These are phyloP conservation scores for Nysson spinosus DNA, from an alignment of 2,888 invertebrate genomes.

Conservation along the genomic window DNA sequence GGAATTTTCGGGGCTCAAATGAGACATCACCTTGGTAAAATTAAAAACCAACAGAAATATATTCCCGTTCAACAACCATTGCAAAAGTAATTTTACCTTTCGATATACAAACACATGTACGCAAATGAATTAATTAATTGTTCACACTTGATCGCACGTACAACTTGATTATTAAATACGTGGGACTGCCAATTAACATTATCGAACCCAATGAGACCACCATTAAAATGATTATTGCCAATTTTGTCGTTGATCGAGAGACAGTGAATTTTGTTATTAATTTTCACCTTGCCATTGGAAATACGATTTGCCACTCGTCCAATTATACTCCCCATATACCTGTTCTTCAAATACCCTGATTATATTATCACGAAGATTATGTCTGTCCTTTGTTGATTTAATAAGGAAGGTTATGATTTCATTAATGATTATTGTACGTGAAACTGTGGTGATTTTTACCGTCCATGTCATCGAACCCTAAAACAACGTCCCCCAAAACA, in stretches of 20 bases:
- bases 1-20: slow-evolving; percentile 78
- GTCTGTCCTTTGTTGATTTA: no score
- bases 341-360: slow-evolving; percentile 75
- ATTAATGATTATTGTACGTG: no score
- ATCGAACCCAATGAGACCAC: slow-evolving; percentile 77
- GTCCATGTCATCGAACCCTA: slow-evolving; percentile 79
- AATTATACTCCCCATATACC: slow-evolving; percentile 80
- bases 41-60: neutral
- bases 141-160: slow-evolving; percentile 40
- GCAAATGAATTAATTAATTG: no score
- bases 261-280: slow-evolving; percentile 75
- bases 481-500: slow-evolving; percentile 78
- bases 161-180: slow-evolving; percentile 63
- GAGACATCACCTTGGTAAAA: slow-evolving; percentile 73
- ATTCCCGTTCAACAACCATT: neutral
- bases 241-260: slow-evolving; percentile 57
- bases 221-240: slow-evolving; percentile 27
- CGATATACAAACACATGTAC: no score
- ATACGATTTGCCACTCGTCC: slow-evolving; percentile 80
- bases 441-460: slow-evolving; percentile 76
- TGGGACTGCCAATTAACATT: slow-evolving; percentile 76
- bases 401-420: no score
- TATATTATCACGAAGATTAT: slow-evolving; percentile 16
- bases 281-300: slow-evolving; percentile 75
- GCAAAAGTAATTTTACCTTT: no score